Base-by-base conservation (phyloP, 2,797 vertebrate genomes). In the Kryptopterus vitreolus region DNA sequence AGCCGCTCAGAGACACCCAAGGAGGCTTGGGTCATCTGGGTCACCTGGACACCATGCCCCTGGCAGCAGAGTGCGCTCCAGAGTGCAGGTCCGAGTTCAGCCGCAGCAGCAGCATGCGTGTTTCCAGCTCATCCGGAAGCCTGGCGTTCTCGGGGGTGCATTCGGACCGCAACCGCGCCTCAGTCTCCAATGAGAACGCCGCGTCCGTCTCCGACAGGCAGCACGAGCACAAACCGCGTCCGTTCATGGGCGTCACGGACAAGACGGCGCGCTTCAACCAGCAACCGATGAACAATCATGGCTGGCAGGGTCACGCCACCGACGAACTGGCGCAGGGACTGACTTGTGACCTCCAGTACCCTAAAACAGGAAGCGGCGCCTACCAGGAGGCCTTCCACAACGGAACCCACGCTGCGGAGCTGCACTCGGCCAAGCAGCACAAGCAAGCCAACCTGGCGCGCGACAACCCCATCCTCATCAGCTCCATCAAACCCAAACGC, bases 171-270 rank as follows among this genome's bases (percentile, higher is more conserved):
- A 87, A 71, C 55, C 83, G 82, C 72, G 61, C 77, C 70, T 84
- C 82, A 0, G 31, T 69, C 22, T 55, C 74, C n/a, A 89, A 88
- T 78, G 92, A 90, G 81, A 91, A 89, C 71, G 77, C 82, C n/a
- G 58, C 81, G 0, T 90, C 91, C 0, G 16, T 83, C 6, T 81
- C 89, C 0, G 91, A 90, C 68, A 92, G 90, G 86, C 91, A 90
- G 68, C 87, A 90, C 0, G 98, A 99, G 75, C 91, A 95, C 57
- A 95, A 97, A 79, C 94, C 95, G 0, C 95, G 98, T 59, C 98
- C 98, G 0, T 99, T 99, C 62, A 99, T 99, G 98, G 98, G 98
- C 7, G 93, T 99, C 85, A 98, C 89, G 91, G 98, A 99, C 89
- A 99, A 99, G 92, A 93, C 96, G 0, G 96, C 95, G 0, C 89